Percentiles rank a stretch among this genome's conserved stretches.
Evolutionary conservation across 1,140 invertebrate genomes (phyloP).

Genomic region (Elymnias hypermnestra): DNA sequence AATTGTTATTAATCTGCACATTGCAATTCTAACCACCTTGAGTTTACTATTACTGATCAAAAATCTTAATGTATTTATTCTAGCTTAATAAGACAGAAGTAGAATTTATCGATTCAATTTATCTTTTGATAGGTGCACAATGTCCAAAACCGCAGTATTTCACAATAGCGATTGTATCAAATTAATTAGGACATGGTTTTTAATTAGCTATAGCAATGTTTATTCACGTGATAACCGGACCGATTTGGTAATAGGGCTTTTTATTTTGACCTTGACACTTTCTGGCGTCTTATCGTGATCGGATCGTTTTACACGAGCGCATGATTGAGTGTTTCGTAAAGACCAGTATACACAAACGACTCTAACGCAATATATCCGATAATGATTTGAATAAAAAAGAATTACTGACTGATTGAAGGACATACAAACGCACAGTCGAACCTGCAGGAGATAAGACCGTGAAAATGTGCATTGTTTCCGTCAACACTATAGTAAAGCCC

Average conservation of each 20-base stretch:
- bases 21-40: neutral
- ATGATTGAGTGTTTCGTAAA: conserved; percentile 16
- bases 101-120: conserved; percentile 42
- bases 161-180: conserved; percentile 42
- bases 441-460: no score
- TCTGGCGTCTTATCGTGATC: conserved; percentile 21
- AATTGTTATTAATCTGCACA: no score
- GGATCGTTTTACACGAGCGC: conserved; percentile 17
- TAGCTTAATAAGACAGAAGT: neutral
- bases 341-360: neutral
- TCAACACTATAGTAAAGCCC: no score
- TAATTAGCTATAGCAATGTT: conserved; percentile 30
- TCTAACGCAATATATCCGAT: neutral
- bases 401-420: no score
- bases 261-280: conserved; percentile 26
- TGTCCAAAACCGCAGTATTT: conserved; percentile 40
- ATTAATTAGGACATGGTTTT: conserved; percentile 49
- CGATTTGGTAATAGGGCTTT: conserved; percentile 25
- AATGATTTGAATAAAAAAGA: neutral
- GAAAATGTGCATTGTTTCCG: no score
- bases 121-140: conserved; percentile 30
- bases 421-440: no score
- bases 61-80: neutral
- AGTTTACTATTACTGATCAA: neutral
- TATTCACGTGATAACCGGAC: conserved; percentile 12